phyloP scores from a whole-genome alignment of 2,888 invertebrate genomes.

The Magallana nippona region DNA sequence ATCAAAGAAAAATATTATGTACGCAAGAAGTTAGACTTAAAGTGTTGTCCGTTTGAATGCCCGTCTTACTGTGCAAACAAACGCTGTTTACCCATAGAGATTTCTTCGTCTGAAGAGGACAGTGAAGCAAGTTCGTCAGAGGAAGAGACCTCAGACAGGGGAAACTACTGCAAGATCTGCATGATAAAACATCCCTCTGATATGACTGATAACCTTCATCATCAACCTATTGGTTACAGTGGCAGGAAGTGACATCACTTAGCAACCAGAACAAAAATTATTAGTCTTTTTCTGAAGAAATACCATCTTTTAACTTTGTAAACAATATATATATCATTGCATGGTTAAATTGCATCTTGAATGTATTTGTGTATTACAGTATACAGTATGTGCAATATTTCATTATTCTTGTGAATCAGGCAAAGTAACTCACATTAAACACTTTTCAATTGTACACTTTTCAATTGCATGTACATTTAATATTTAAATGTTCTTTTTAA shows the following conservation, averaged over 20 bases:
- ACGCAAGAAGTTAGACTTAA: slow-evolving; percentile 57
- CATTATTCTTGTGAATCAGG: too few relatives aligned
- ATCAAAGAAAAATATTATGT: slow-evolving; percentile 67
- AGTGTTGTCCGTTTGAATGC: slow-evolving; percentile 75
- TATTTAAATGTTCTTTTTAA: too few relatives aligned
- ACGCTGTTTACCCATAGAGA: slow-evolving; percentile 72
- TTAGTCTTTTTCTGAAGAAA: too few relatives aligned
- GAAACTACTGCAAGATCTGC: slow-evolving; percentile 19
- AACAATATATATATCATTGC: too few relatives aligned
- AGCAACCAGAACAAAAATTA: neutral
- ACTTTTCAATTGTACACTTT: too few relatives aligned
- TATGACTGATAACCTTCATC: slow-evolving; percentile 14
- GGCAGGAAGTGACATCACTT: slow-evolving; percentile 24
- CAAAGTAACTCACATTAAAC: too few relatives aligned
- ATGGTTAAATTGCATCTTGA: too few relatives aligned
- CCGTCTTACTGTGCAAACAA: slow-evolving; percentile 62
- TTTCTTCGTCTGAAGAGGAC: slow-evolving; percentile 68
- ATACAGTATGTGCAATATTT: too few relatives aligned
- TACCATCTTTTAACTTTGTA: too few relatives aligned
- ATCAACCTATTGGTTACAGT: slow-evolving; percentile 8
- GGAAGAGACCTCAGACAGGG: slow-evolving; percentile 16
- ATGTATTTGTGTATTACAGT: too few relatives aligned
- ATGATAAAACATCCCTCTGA: slow-evolving; percentile 23
- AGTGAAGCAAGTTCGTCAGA: slow-evolving; percentile 38
- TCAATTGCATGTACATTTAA: too few relatives aligned